Percentiles rank a stretch among this genome's conserved stretches.
Conservation (phyloP, 2,113 vertebrate species). For the Atrichornis clamosus region DNA sequence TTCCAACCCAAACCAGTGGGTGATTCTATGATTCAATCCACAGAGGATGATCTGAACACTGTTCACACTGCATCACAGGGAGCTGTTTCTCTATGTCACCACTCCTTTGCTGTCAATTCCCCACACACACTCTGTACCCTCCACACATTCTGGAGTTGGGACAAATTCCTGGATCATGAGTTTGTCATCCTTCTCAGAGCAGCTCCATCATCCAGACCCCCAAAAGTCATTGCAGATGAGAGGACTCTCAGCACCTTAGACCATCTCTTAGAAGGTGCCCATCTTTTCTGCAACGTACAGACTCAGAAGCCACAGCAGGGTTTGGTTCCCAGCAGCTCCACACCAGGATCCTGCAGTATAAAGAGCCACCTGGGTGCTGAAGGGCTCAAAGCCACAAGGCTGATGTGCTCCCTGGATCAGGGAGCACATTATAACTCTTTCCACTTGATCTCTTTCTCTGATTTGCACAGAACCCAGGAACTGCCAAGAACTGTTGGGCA, state of each 20-base stretch:
- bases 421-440: background rate
- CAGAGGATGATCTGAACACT: background rate
- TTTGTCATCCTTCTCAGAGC: background rate
- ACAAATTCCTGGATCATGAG: background rate
- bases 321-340: background rate
- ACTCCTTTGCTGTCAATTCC: background rate
- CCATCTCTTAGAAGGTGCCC: background rate
- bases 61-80: background rate
- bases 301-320: background rate
- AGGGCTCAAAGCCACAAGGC: background rate
- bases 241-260: background rate
- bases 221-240: background rate
- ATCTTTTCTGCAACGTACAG: background rate
- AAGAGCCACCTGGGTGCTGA: background rate
- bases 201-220: background rate
- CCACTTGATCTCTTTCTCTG: background rate
- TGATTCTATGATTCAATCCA: background rate
- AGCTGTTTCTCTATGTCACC: background rate
- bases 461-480: constrained; percentile 5
- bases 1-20: background rate
- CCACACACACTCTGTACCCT: background rate
- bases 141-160: background rate
- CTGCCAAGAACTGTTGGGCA: background rate
- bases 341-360: background rate
- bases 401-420: background rate